Evolutionary conservation across 2,888 invertebrate species (phyloP).

Genomic region (Eristalinus aeneus): DNA sequence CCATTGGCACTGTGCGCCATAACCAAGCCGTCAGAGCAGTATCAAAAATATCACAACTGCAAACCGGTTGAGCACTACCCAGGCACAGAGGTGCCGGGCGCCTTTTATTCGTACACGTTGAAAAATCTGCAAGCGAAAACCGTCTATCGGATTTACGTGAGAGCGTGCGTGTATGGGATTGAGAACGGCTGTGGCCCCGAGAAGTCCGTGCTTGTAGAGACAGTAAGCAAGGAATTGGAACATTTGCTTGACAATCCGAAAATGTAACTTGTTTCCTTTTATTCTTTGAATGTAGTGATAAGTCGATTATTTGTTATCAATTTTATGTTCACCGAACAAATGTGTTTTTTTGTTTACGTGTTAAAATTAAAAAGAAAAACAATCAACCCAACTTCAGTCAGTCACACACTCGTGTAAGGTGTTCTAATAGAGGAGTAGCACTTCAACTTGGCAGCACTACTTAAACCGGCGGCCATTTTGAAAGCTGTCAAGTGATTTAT

Average conservation of each 20-base stretch:
- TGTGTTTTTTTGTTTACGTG: neutral
- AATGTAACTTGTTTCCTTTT: neutral
- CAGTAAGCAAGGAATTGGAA: slow-evolving; percentile 72
- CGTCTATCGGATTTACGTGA: slow-evolving; percentile 75
- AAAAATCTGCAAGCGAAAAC: slow-evolving; percentile 69
- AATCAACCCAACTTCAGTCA: neutral
- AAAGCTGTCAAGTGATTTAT: too few species aligned
- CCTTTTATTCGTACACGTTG: slow-evolving; percentile 72
- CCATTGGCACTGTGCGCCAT: slow-evolving; percentile 70
- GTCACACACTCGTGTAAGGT: too few species aligned
- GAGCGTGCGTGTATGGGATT: slow-evolving; percentile 75
- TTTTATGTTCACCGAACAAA: neutral
- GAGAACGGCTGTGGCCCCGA: slow-evolving; percentile 76
- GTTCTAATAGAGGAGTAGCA: too few species aligned
- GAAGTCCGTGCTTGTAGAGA: slow-evolving; percentile 67
- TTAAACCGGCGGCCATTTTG: too few species aligned
- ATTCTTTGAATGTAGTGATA: neutral
- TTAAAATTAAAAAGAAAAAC: neutral
- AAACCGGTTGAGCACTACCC: slow-evolving; percentile 65
- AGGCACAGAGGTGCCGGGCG: slow-evolving; percentile 72
- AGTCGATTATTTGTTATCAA: neutral
- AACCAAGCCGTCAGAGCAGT: slow-evolving; percentile 63
- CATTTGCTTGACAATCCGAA: slow-evolving; percentile 12
- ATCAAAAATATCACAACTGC: slow-evolving; percentile 74
- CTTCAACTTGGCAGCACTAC: too few species aligned